A percentile compares a stretch with the other conserved stretches of the same genome.
These are phyloP conservation scores for Saguinus midas DNA, from an alignment of 2,113 vertebrate genomes.

Conservation along the genomic window DNA sequence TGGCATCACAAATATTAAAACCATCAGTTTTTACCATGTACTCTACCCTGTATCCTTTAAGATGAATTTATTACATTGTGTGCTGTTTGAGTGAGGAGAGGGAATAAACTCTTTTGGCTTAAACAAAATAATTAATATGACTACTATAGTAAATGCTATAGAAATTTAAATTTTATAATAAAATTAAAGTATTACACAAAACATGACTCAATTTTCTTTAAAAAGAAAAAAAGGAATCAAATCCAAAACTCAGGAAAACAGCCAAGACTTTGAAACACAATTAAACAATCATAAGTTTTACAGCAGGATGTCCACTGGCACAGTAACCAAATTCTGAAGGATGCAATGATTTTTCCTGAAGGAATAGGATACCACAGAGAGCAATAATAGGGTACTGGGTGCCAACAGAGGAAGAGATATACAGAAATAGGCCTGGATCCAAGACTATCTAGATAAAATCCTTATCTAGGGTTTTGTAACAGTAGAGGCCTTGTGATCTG, in stretches of 20 bases:
- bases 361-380: not conserved
- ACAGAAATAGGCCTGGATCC: not conserved
- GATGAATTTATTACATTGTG: not conserved
- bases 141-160: not conserved
- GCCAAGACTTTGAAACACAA: not conserved
- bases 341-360: not conserved
- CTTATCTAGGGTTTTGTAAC: not conserved
- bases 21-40: not conserved
- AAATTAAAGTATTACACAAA: slow-evolving; percentile 33
- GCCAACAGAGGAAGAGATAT: not conserved
- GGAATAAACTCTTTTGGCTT: not conserved
- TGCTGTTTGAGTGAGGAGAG: not conserved
- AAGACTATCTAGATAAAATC: not conserved
- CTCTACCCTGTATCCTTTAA: not conserved
- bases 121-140: not conserved
- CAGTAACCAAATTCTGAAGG: not conserved
- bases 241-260: slow-evolving; percentile 14
- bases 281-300: not conserved
- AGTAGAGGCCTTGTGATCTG: not conserved
- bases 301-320: not conserved
- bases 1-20: not conserved
- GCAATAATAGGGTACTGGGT: not conserved
- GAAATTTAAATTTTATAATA: not conserved
- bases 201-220: not conserved
- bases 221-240: not conserved